A percentile compares a stretch with the other conserved stretches of the same genome.
phyloP scores from a whole-genome alignment of 2,113 vertebrate species.

The Phoenicopterus ruber region DNA sequence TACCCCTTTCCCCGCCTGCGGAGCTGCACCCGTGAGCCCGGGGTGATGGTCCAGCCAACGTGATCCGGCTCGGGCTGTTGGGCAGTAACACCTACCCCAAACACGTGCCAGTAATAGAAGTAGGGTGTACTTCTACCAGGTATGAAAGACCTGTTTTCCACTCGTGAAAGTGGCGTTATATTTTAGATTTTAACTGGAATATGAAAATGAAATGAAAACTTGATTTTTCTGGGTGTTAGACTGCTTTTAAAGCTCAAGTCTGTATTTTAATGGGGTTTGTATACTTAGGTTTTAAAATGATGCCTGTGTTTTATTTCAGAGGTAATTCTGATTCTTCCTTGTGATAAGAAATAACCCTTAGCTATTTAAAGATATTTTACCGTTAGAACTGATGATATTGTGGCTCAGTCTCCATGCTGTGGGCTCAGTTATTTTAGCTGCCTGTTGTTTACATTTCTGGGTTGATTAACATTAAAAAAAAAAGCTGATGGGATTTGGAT shows the following conservation, averaged over 20 bases:
- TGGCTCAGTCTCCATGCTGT: background rate
- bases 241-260: background rate
- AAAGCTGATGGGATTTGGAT: background rate
- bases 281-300: background rate
- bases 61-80: rapidly evolving
- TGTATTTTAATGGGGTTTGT: background rate
- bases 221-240: background rate
- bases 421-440: background rate
- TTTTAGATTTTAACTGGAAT: background rate
- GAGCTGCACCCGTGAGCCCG: background rate
- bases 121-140: background rate
- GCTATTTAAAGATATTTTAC: background rate
- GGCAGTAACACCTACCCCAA: background rate
- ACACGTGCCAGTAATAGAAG: background rate
- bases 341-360: background rate
- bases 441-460: background rate
- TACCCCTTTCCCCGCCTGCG: rapidly evolving
- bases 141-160: background rate
- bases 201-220: background rate
- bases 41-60: background rate
- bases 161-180: background rate
- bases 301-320: background rate
- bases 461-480: background rate
- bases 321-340: background rate
- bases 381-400: background rate